Percentiles rank a stretch among this genome's conserved stretches.
Evolutionary conservation across 23 tunicate species (phyloP).

Genomic region (Botrylloides violaceus): DNA sequence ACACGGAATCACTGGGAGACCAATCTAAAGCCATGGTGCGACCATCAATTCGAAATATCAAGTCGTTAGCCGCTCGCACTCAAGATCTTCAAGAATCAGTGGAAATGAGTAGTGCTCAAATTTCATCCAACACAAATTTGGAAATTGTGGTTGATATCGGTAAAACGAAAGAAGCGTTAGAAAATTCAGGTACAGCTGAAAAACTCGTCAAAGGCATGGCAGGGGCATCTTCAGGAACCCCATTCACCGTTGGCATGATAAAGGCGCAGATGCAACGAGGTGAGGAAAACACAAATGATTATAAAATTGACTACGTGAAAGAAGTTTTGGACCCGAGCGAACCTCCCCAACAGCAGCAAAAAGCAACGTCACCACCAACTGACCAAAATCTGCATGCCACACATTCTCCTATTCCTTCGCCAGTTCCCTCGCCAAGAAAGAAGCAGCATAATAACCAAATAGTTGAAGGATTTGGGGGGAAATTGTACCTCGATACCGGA

Average conservation of each 20-base stretch:
- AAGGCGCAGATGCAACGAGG: background rate
- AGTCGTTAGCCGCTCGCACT: conserved; percentile 4
- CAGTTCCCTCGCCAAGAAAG: conserved; percentile 3
- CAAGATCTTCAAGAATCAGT: conserved; percentile 15
- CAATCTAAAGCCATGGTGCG: background rate
- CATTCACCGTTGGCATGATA: background rate
- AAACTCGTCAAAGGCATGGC: conserved; percentile 6
- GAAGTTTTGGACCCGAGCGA: background rate
- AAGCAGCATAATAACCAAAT: background rate
- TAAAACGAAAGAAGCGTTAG: conserved; percentile 3
- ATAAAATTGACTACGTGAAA: background rate
- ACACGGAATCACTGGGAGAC: no score
- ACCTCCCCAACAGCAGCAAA: background rate
- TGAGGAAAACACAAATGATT: background rate
- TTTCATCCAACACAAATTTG: background rate
- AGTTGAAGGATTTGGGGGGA: conserved; percentile 20
- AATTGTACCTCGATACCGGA: conserved; percentile 9
- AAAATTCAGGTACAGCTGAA: background rate
- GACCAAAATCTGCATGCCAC: no score
- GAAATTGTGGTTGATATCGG: background rate
- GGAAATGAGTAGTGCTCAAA: background rate
- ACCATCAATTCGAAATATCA: conserved; percentile 17
- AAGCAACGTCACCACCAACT: background rate
- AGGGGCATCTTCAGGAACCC: background rate
- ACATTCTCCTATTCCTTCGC: background rate